phyloP scores from a whole-genome alignment of 2,113 vertebrate genomes.

The Hemiscyllium ocellatum region DNA sequence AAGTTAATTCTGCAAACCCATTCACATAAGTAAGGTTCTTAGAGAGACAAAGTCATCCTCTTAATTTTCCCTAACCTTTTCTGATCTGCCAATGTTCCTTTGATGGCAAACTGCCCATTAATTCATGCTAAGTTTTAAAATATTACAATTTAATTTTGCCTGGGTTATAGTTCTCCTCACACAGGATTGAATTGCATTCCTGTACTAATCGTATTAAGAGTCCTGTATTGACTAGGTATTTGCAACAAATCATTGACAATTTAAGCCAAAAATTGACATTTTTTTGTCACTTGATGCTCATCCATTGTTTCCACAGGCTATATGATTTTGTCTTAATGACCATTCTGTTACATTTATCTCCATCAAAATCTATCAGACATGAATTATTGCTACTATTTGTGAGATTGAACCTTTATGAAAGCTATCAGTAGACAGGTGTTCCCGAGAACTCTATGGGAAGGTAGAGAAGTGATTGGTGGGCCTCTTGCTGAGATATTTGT shows the following conservation, averaged over 20 bases:
- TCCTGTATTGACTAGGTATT: neutral
- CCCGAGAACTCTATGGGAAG: no score
- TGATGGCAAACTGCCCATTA: neutral
- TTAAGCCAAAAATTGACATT: neutral
- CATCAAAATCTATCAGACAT: slow-evolving; percentile 9
- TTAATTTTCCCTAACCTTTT: neutral
- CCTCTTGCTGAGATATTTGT: no score
- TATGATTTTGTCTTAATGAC: neutral
- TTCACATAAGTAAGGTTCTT: neutral
- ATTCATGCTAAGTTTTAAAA: neutral
- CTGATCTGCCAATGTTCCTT: neutral
- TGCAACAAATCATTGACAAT: neutral
- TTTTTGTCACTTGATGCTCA: neutral
- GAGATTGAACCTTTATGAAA: neutral
- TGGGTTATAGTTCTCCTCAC: neutral
- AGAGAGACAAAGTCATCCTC: neutral
- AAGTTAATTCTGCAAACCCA: neutral
- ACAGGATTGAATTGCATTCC: neutral
- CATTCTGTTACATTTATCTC: neutral
- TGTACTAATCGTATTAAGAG: neutral
- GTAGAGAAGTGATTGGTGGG: no score
- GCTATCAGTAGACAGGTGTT: neutral
- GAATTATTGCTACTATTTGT: neutral
- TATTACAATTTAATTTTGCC: neutral
- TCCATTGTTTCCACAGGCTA: neutral